phyloP scores from a whole-genome alignment of 2,797 vertebrate genomes.

The Petrocephalus schoutedeni region DNA sequence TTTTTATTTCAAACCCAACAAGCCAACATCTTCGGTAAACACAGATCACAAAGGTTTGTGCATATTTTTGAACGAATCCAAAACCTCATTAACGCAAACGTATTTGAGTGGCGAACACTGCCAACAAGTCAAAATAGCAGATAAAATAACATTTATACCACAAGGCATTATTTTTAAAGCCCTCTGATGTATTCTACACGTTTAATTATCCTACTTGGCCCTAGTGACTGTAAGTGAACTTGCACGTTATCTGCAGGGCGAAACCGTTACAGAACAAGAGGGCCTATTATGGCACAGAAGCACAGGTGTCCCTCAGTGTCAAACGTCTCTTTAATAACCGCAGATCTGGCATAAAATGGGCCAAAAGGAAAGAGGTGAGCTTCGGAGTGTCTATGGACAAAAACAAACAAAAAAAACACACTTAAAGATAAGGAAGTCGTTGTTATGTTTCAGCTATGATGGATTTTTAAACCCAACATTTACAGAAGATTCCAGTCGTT shows the following conservation, averaged over 20 bases:
- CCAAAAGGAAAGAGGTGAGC: constrained; percentile 2
- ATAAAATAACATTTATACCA: not conserved
- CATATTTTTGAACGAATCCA: not conserved
- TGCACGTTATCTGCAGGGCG: not conserved
- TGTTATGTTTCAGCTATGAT: constrained; percentile 25
- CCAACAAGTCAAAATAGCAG: constrained; percentile 25
- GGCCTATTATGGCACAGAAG: not conserved
- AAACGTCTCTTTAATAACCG: not conserved
- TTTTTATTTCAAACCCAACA: not conserved
- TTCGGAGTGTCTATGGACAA: constrained; percentile 17
- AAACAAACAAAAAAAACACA: not conserved
- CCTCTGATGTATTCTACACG: not conserved
- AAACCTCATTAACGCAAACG: not conserved
- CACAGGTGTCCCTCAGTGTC: not conserved
- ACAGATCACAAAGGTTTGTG: not conserved
- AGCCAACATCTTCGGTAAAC: not conserved
- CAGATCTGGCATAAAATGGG: not conserved
- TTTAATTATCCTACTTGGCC: not conserved
- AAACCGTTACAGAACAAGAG: not conserved
- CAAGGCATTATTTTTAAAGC: not conserved
- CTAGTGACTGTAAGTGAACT: not conserved
- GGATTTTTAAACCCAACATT: constrained; percentile 20
- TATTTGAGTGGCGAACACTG: constrained; percentile 16
- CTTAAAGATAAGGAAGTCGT: not conserved
- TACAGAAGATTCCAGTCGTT: constrained; percentile 15